These are phyloP conservation scores for Drosophila suzukii DNA, from an alignment of 1,140 invertebrate genomes.

Conservation along the genomic window DNA sequence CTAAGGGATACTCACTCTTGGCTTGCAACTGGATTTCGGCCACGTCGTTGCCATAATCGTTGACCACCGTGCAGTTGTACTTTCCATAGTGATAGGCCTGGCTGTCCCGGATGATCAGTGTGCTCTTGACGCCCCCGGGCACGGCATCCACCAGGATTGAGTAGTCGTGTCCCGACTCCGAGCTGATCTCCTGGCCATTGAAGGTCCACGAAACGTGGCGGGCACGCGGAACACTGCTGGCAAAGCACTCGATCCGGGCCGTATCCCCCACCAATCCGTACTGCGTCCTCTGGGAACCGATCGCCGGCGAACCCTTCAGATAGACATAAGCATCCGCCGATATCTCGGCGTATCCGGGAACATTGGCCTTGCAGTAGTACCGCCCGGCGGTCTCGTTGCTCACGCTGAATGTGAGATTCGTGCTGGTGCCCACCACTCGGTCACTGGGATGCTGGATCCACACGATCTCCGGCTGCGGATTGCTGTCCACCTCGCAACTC, in stretches of 20 bases:
- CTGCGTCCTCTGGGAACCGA: constrained; percentile 90
- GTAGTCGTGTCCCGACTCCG: constrained; percentile 87
- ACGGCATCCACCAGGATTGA: constrained; percentile 88
- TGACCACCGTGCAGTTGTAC: constrained; percentile 97
- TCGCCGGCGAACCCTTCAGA: constrained; percentile 93
- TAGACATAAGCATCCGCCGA: constrained; percentile 93
- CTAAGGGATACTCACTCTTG: constrained; percentile 90
- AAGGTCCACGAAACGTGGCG: constrained; percentile 93
- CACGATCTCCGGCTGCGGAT: constrained; percentile 90
- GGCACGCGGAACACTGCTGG: constrained; percentile 94
- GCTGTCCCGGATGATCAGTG: constrained; percentile 93
- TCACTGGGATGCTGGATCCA: constrained; percentile 90
- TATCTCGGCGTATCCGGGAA: constrained; percentile 93
- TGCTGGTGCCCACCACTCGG: constrained; percentile 88
- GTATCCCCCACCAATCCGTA: constrained; percentile 92
- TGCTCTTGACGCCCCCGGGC: constrained; percentile 89
- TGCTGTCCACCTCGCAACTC: constrained; percentile 91
- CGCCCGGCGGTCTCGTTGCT: constrained; percentile 92
- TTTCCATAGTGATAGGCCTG: constrained; percentile 94
- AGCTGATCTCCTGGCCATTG: constrained; percentile 92
- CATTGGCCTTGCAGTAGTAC: constrained; percentile 94
- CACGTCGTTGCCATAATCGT: constrained; percentile 94
- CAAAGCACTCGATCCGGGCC: constrained; percentile 94
- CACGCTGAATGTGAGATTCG: constrained; percentile 91
- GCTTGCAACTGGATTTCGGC: constrained; percentile 90